Evolutionary conservation across 2,888 invertebrate genomes (phyloP).

Genomic region (Eudemis profundana): DNA sequence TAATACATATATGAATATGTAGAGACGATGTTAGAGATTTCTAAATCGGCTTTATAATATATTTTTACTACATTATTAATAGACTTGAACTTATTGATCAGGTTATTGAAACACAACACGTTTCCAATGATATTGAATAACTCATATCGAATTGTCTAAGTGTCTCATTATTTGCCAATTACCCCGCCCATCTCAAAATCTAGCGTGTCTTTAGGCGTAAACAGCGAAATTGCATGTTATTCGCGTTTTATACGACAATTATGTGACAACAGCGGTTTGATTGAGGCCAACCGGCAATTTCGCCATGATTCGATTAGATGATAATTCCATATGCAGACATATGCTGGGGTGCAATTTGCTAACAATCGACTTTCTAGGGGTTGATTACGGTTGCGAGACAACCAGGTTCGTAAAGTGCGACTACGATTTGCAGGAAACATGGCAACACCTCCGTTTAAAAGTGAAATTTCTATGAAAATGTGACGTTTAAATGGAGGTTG

Average conservation of each 20-base stretch:
- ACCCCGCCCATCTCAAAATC: neutral
- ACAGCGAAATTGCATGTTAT: constrained; percentile 21
- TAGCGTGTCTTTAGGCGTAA: neutral
- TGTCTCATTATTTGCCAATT: neutral
- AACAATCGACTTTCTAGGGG: constrained; percentile 13
- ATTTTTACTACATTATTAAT: neutral
- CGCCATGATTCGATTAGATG: constrained; percentile 30
- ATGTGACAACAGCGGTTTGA: constrained; percentile 4
- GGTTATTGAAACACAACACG: too few species aligned
- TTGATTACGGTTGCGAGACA: constrained; percentile 11
- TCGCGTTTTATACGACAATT: constrained; percentile 22
- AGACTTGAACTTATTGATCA: neutral
- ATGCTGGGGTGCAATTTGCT: constrained; percentile 19
- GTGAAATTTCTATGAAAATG: too few species aligned
- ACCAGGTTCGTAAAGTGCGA: too few species aligned
- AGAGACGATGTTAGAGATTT: too few species aligned
- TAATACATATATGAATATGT: too few species aligned
- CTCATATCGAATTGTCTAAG: neutral
- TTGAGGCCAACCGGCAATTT: constrained; percentile 15
- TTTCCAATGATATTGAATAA: neutral
- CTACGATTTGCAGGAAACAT: too few species aligned
- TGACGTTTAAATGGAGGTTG: too few species aligned
- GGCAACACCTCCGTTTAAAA: too few species aligned
- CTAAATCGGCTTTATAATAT: too few species aligned
- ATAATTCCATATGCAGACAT: constrained; percentile 26